These are phyloP conservation scores for Meandrusa payeni DNA, from an alignment of 2,888 invertebrate genomes.

Conservation along the genomic window DNA sequence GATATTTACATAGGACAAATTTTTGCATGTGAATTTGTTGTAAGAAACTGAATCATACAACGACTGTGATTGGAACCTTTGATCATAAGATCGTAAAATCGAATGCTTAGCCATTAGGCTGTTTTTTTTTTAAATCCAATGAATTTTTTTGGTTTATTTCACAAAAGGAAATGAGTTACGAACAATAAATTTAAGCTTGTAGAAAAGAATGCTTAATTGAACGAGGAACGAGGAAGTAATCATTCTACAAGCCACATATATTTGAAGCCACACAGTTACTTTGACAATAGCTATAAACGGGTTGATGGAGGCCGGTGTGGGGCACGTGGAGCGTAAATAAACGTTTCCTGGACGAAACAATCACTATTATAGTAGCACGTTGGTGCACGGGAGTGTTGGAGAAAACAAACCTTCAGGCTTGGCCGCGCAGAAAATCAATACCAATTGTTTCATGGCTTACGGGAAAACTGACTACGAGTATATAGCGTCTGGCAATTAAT, in stretches of 20 bases:
- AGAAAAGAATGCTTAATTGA: too few species aligned
- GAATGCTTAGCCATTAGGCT: too few species aligned
- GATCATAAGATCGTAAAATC: too few species aligned
- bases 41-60: too few species aligned
- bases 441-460: constrained; percentile 54
- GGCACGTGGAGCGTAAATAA: constrained; percentile 62
- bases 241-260: constrained; percentile 4
- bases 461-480: constrained; percentile 16
- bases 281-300: constrained; percentile 34
- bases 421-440: constrained; percentile 65
- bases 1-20: too few species aligned
- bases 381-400: constrained; percentile 46
- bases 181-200: too few species aligned
- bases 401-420: constrained; percentile 76
- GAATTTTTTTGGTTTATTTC: too few species aligned
- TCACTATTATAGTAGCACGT: constrained; percentile 56
- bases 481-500: neutral
- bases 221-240: constrained; percentile 15
- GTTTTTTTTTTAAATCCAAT: too few species aligned
- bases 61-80: too few species aligned
- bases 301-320: constrained; percentile 47
- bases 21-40: too few species aligned
- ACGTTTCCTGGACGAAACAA: constrained; percentile 72
- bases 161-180: too few species aligned
- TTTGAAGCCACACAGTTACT: constrained; percentile 24